These are phyloP conservation scores for Sinosuthora webbiana DNA, from an alignment of 2,113 vertebrate species.

Conservation along the genomic window DNA sequence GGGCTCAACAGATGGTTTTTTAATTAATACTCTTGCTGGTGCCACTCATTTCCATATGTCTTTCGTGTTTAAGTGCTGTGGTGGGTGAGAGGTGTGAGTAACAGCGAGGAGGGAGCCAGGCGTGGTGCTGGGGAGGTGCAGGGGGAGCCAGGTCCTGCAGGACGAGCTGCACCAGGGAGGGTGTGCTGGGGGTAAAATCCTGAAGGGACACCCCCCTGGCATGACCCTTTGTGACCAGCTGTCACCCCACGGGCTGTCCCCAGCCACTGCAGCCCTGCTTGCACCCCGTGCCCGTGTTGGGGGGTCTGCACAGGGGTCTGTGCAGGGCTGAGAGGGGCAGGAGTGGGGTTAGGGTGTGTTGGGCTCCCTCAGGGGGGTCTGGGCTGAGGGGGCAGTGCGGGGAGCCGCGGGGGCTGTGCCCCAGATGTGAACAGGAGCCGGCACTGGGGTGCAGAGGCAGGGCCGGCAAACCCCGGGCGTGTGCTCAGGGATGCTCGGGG, in stretches of 20 bases:
- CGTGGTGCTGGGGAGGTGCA: background rate
- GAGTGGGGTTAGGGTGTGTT: rapidly evolving
- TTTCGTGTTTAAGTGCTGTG: constrained; percentile 3
- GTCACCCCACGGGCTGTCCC: background rate
- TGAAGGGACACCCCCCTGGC: rapidly evolving
- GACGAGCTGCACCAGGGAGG: background rate
- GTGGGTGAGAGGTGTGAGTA: constrained; percentile 54
- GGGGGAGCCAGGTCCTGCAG: background rate
- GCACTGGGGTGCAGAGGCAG: background rate
- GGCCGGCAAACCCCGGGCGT: background rate
- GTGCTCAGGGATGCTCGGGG: background rate
- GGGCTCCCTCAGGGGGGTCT: rapidly evolving
- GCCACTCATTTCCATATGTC: constrained; percentile 51
- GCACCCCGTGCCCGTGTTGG: background rate
- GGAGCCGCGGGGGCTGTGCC: background rate
- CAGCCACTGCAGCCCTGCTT: rapidly evolving
- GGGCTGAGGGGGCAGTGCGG: no score
- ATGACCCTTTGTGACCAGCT: background rate
- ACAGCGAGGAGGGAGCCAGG: background rate
- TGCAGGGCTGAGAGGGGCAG: rapidly evolving
- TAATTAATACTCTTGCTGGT: constrained; percentile 40
- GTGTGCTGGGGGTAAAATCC: background rate
- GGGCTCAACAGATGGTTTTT: constrained; percentile 40
- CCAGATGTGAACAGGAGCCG: rapidly evolving
- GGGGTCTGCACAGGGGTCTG: rapidly evolving